Conservation (phyloP, 2,113 vertebrate genomes). For the Perccottus glenii region DNA sequence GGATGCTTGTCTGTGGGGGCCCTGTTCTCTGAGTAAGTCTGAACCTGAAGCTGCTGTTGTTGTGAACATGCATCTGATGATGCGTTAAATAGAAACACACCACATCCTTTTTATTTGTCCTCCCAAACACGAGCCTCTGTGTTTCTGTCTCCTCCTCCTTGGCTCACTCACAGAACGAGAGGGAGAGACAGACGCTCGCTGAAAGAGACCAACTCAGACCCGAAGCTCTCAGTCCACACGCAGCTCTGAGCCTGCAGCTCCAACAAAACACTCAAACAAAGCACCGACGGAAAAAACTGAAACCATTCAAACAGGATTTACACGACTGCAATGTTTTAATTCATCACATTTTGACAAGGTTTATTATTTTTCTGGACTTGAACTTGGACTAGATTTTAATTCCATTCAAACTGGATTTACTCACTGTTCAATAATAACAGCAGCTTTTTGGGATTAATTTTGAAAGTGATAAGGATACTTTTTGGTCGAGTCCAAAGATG, state of each 20-base stretch:
- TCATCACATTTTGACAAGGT: constrained; percentile 11
- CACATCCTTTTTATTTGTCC: constrained; percentile 48
- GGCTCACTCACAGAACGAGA: constrained; percentile 39
- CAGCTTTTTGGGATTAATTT: constrained; percentile 21
- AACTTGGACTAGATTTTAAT: constrained; percentile 40
- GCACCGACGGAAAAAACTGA: too few relatives aligned
- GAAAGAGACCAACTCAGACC: neutral
- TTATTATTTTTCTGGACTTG: constrained; percentile 49
- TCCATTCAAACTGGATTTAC: constrained; percentile 19
- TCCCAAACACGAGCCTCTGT: constrained; percentile 28
- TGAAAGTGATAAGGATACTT: too few relatives aligned
- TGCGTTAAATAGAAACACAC: too few relatives aligned
- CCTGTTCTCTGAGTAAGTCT: neutral
- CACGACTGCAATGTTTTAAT: constrained; percentile 23
- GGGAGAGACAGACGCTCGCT: neutral
- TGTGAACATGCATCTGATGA: too few relatives aligned
- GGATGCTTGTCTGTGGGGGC: constrained; percentile 7
- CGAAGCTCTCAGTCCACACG: too few relatives aligned
- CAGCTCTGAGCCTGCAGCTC: too few relatives aligned
- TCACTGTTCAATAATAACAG: constrained; percentile 4
- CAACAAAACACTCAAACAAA: too few relatives aligned
- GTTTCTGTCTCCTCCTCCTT: neutral
- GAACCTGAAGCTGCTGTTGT: too few relatives aligned
- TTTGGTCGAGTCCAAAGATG: constrained; percentile 28
- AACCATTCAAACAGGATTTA: constrained; percentile 8